These are phyloP conservation scores for Cephonodes hylas DNA, from an alignment of 2,888 invertebrate genomes.

Conservation along the genomic window DNA sequence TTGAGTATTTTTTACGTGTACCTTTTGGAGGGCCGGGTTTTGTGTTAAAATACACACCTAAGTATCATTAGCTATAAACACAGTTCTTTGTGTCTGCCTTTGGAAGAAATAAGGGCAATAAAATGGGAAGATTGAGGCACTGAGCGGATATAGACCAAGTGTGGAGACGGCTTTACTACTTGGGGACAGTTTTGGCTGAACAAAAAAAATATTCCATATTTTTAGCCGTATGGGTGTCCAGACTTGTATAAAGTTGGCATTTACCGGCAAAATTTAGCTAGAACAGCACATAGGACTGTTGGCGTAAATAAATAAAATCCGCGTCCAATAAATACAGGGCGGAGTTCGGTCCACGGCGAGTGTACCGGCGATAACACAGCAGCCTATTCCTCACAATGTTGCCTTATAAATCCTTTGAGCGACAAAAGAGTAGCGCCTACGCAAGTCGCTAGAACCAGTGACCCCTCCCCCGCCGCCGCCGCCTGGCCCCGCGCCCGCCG, in stretches of 20 bases:
- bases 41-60: slow-evolving; percentile 81
- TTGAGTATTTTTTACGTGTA: slow-evolving; percentile 69
- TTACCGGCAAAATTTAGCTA: background rate
- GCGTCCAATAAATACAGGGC: background rate
- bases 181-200: background rate
- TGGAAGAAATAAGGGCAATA: slow-evolving; percentile 74
- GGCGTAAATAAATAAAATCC: background rate
- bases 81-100: slow-evolving; percentile 74
- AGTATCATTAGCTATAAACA: slow-evolving; percentile 80
- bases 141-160: slow-evolving; percentile 48
- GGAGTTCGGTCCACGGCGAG: background rate
- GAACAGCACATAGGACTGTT: background rate
- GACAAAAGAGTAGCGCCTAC: slow-evolving; percentile 72
- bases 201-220: background rate
- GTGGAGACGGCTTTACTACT: slow-evolving; percentile 44
- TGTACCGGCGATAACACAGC: slow-evolving; percentile 28
- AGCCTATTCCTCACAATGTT: slow-evolving; percentile 52
- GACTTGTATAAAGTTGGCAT: background rate
- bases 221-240: background rate
- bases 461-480: slow-evolving; percentile 41
- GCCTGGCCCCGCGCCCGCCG: slow-evolving; percentile 25
- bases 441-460: slow-evolving; percentile 56
- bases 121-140: slow-evolving; percentile 64
- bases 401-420: slow-evolving; percentile 62
- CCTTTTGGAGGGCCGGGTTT: slow-evolving; percentile 65